Percentiles rank a stretch among this genome's conserved stretches.
phyloP scores from a whole-genome alignment of 2,888 invertebrate species.

The Erebia aethiops region DNA sequence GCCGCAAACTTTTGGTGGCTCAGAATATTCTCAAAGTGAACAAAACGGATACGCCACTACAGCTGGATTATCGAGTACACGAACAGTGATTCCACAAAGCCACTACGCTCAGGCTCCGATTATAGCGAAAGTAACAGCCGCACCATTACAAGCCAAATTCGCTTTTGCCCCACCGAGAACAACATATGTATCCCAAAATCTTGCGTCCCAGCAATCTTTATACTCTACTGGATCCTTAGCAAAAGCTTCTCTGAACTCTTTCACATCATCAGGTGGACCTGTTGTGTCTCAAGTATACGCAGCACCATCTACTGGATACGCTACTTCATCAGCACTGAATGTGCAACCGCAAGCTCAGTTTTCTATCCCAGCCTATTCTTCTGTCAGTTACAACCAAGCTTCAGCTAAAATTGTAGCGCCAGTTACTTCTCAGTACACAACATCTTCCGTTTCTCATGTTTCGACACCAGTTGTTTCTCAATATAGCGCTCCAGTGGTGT shows the following conservation, averaged over 20 bases:
- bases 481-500: constrained; percentile 48
- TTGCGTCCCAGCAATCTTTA: constrained; percentile 59
- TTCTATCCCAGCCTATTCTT: constrained; percentile 42
- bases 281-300: constrained; percentile 76
- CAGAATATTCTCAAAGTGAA: constrained; percentile 60
- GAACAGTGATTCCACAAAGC: constrained; percentile 67
- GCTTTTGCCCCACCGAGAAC: constrained; percentile 63
- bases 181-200: constrained; percentile 62
- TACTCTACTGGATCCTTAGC: constrained; percentile 62
- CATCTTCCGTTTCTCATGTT: constrained; percentile 45
- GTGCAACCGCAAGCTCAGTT: constrained; percentile 47
- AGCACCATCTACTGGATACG: constrained; percentile 65
- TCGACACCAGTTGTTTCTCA: constrained; percentile 44
- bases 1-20: constrained; percentile 56
- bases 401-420: constrained; percentile 46
- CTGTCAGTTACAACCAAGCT: constrained; percentile 44
- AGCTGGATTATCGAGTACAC: constrained; percentile 71
- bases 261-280: constrained; percentile 66
- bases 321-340: constrained; percentile 64
- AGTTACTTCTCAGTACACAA: constrained; percentile 40
- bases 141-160: constrained; percentile 71
- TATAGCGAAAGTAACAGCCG: constrained; percentile 74
- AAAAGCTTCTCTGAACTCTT: constrained; percentile 72
- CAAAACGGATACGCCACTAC: constrained; percentile 82
- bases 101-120: constrained; percentile 81